These are phyloP conservation scores for Oscheius onirici DNA, from an alignment of 2,888 invertebrate genomes.

Conservation along the genomic window DNA sequence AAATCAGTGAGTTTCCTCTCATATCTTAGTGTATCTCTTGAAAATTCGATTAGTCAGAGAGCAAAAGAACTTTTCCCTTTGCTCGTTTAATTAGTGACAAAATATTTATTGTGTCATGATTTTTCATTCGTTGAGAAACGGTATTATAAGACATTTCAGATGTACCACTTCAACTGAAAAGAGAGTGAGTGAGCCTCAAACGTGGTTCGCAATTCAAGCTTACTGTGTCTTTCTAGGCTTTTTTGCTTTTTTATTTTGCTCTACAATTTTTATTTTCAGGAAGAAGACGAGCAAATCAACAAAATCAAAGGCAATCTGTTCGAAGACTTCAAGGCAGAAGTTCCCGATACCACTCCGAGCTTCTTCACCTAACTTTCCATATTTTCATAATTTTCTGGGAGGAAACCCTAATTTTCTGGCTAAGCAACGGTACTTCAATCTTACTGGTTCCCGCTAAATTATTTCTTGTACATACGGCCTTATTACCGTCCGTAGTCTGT, in stretches of 20 bases:
- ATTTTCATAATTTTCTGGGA: constrained; percentile 9
- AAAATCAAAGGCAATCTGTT: constrained; percentile 99
- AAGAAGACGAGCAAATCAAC: constrained; percentile 82
- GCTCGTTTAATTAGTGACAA: too few species aligned
- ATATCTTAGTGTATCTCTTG: background rate
- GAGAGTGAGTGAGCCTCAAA: constrained; percentile 16
- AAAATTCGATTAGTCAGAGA: too few species aligned
- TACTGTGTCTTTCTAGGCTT: constrained; percentile 2
- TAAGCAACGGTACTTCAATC: too few species aligned
- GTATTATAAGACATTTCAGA: constrained; percentile 8
- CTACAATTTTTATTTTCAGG: constrained; percentile 31
- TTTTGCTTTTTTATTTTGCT: background rate
- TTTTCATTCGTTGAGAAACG: too few species aligned
- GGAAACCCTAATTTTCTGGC: too few species aligned
- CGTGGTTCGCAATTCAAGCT: constrained; percentile 9
- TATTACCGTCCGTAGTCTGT: background rate
- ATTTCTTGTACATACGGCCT: background rate
- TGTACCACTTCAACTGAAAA: constrained; percentile 6
- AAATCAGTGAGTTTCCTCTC: constrained; percentile 22
- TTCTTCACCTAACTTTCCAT: constrained; percentile 5
- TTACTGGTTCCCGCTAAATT: constrained; percentile 3
- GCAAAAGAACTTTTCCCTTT: too few species aligned
- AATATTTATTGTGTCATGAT: too few species aligned
- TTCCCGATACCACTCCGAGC: background rate
- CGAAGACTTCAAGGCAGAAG: constrained; percentile 83